A percentile compares a stretch with the other conserved stretches of the same genome.
phyloP scores from a whole-genome alignment of 2,797 vertebrate genomes.

The Carduelis carduelis region DNA sequence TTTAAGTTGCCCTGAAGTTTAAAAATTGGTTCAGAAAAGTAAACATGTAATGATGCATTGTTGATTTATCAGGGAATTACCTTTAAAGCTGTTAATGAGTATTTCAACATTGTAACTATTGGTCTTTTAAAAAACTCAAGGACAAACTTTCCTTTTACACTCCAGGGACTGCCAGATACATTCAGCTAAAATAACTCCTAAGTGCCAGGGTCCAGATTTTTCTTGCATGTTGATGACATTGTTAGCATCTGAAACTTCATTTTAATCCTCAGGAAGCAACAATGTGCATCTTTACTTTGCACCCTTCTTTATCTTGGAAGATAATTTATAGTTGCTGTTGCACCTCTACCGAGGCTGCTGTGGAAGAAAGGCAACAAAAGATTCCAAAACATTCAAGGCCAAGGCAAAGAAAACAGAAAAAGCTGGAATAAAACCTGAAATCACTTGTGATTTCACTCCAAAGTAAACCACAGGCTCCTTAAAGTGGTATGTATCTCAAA shows the following conservation, averaged over 20 bases:
- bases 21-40: not conserved
- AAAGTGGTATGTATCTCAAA: not conserved
- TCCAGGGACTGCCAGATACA: not conserved
- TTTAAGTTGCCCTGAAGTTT: not conserved
- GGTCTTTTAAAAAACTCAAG: not conserved
- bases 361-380: not conserved
- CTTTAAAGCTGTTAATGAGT: not conserved
- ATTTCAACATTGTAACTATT: not conserved
- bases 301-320: not conserved
- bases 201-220: not conserved
- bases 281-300: not conserved
- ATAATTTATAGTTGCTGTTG: not conserved
- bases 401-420: not conserved
- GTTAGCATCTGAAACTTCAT: not conserved
- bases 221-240: accelerated
- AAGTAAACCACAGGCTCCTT: not conserved
- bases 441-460: not conserved
- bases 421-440: not conserved
- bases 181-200: not conserved
- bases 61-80: not conserved
- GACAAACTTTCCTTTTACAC: not conserved
- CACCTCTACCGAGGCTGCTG: not conserved
- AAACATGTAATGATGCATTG: too few relatives aligned
- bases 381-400: not conserved
- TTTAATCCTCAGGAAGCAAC: not conserved